Evolutionary conservation across 2,888 invertebrate species (phyloP).

Genomic region (Hydriomena furcata): DNA sequence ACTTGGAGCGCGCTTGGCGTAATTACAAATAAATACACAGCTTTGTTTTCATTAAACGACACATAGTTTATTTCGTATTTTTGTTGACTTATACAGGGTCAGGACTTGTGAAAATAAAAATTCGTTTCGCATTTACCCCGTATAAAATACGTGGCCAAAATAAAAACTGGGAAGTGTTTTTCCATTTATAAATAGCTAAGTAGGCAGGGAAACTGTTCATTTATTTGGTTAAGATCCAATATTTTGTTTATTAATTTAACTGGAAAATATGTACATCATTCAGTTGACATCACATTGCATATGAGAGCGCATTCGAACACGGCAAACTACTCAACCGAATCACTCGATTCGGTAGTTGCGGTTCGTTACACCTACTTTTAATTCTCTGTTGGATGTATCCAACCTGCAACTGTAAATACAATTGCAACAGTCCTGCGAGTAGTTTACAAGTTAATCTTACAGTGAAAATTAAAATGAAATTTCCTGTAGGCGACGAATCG

Average conservation of each 20-base stretch:
- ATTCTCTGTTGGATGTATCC: conserved; percentile 31
- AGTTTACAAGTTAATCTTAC: conserved; percentile 40
- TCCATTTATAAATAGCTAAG: no score
- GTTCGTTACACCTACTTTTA: conserved; percentile 46
- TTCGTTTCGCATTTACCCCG: background rate
- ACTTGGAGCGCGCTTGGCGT: conserved; percentile 41
- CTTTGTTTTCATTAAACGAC: conserved; percentile 31
- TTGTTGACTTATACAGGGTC: background rate
- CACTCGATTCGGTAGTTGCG: conserved; percentile 38
- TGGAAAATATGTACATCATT: no score
- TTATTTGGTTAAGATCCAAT: no score
- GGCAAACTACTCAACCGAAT: conserved; percentile 35
- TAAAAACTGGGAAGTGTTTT: no score
- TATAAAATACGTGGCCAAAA: background rate
- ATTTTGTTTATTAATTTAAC: no score
- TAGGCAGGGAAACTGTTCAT: no score
- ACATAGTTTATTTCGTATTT: conserved; percentile 1
- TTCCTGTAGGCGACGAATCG: conserved; percentile 42
- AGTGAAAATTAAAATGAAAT: conserved; percentile 51
- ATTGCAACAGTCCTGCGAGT: conserved; percentile 27
- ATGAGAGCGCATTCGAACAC: background rate
- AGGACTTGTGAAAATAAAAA: background rate
- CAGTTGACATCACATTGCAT: conserved; percentile 3
- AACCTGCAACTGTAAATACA: conserved; percentile 14
- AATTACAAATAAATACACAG: conserved; percentile 38